These are phyloP conservation scores for Tachysurus fulvidraco DNA, from an alignment of 2,113 vertebrate genomes.

Conservation along the genomic window DNA sequence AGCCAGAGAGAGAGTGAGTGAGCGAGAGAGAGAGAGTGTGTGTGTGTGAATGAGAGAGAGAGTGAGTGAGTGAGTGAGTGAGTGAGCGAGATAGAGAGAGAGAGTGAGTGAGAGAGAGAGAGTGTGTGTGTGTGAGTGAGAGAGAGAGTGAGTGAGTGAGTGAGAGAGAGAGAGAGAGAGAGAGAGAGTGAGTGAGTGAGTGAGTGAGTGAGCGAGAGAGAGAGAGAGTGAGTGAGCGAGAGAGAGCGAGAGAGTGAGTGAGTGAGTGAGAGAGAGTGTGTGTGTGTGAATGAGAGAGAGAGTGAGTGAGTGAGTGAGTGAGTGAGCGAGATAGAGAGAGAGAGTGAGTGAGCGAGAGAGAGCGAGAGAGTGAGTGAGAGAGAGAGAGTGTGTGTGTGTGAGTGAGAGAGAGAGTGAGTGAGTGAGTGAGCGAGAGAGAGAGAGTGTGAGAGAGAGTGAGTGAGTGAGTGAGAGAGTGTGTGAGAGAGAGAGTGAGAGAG, in stretches of 20 bases:
- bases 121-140: too few relatives aligned
- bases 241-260: background rate
- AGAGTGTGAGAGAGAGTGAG: background rate
- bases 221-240: background rate
- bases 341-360: background rate
- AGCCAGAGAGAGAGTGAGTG: background rate
- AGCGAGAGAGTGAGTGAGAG: background rate
- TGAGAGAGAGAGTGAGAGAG: background rate
- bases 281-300: too few relatives aligned
- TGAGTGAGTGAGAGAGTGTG: too few relatives aligned
- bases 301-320: too few relatives aligned
- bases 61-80: background rate
- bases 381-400: too few relatives aligned
- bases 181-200: too few relatives aligned
- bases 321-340: too few relatives aligned
- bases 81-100: background rate
- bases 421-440: background rate
- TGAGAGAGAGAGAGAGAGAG: background rate
- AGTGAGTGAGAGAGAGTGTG: background rate
- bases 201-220: too few relatives aligned
- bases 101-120: background rate
- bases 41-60: too few relatives aligned
- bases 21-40: background rate
- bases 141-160: background rate
- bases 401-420: background rate